phyloP scores from a whole-genome alignment of 1,140 invertebrate species.

The Drosophila bipectinata region DNA sequence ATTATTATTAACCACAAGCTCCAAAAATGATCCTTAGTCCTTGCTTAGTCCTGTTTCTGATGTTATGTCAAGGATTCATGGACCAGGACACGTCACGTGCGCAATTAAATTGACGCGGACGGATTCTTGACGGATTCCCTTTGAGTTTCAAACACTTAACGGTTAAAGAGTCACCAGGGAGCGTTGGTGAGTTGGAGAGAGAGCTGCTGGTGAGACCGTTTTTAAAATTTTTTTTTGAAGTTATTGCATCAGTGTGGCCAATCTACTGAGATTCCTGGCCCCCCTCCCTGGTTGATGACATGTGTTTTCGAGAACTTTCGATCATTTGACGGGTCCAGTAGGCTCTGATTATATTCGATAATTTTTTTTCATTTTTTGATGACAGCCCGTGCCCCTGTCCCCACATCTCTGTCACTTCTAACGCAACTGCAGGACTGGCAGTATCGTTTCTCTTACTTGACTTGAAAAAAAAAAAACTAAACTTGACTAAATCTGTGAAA shows the following conservation, averaged over 20 bases:
- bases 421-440: not conserved
- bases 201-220: no score
- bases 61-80: slow-evolving; percentile 33
- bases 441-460: not conserved
- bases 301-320: not conserved
- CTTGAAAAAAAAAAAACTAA: not conserved
- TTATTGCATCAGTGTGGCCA: no score
- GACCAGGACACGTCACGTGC: slow-evolving; percentile 66
- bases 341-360: not conserved
- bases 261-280: not conserved
- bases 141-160: not conserved
- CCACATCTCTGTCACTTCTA: not conserved
- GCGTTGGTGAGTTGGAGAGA: no score
- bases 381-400: not conserved
- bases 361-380: not conserved
- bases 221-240: no score
- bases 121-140: slow-evolving; percentile 68
- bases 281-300: not conserved
- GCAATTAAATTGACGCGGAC: slow-evolving; percentile 72
- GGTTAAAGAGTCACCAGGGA: slow-evolving; percentile 61
- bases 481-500: not conserved
- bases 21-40: slow-evolving; percentile 27
- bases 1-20: slow-evolving; percentile 46
- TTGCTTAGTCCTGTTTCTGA: not conserved
- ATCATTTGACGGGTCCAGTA: not conserved